Evolutionary conservation across 2,888 invertebrate genomes (phyloP).

Genomic region (Microplitis deprimator): DNA sequence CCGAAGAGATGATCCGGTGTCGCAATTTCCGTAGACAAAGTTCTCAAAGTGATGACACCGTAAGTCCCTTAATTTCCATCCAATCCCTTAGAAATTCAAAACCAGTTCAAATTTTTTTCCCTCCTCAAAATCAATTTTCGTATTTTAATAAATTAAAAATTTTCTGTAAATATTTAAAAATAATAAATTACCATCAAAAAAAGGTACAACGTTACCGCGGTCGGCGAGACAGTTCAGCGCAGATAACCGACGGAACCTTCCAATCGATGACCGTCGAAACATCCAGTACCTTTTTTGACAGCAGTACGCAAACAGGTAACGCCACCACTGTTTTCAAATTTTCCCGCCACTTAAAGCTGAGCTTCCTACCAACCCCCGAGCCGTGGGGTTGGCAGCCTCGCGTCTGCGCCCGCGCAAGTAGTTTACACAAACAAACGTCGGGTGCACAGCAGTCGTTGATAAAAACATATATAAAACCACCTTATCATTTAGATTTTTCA

Average conservation of each 20-base stretch:
- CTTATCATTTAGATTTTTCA: slow-evolving; percentile 17
- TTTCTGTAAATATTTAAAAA: not conserved
- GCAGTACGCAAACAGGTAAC: slow-evolving; percentile 92
- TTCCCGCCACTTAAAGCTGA: slow-evolving; percentile 9
- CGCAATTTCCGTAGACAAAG: slow-evolving; percentile 92
- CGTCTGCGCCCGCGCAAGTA: slow-evolving; percentile 51
- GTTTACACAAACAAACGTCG: slow-evolving; percentile 55
- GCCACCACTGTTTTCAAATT: slow-evolving; percentile 61
- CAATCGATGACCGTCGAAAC: slow-evolving; percentile 95
- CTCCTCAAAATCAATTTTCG: not conserved
- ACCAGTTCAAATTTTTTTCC: not conserved
- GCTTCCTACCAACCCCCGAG: not conserved
- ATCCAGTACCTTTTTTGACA: slow-evolving; percentile 92
- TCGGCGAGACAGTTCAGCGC: slow-evolving; percentile 87
- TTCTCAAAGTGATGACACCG: slow-evolving; percentile 86
- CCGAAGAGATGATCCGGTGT: slow-evolving; percentile 93
- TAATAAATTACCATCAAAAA: slow-evolving; percentile 4
- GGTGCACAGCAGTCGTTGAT: slow-evolving; percentile 65
- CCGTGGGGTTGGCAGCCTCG: not conserved
- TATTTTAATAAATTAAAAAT: no score
- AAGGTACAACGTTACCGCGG: slow-evolving; percentile 75
- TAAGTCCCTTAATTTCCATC: slow-evolving; percentile 41
- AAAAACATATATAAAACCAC: slow-evolving; percentile 34
- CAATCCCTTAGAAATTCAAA: not conserved
- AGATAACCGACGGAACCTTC: slow-evolving; percentile 92